Evolutionary conservation across 1,140 invertebrate genomes (phyloP).

Genomic region (Drosophila yakuba): DNA sequence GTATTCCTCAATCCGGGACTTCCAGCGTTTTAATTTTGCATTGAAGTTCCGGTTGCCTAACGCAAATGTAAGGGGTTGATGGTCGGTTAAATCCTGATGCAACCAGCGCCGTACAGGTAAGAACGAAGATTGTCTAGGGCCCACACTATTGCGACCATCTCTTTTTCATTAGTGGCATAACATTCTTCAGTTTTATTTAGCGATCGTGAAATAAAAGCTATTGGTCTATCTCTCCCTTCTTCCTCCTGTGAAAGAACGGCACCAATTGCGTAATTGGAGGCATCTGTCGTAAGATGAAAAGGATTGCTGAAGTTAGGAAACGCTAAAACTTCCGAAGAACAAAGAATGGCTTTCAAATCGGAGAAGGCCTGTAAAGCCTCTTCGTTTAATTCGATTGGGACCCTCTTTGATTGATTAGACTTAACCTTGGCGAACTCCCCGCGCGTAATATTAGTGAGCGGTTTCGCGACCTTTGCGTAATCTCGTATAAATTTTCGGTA

Average conservation of each 20-base stretch:
- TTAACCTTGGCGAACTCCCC: no score
- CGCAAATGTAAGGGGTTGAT: background rate
- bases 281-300: background rate
- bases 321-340: background rate
- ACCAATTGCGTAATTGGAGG: background rate
- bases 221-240: background rate
- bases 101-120: slow-evolving; percentile 2
- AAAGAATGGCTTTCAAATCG: background rate
- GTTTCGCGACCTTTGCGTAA: no score
- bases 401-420: background rate
- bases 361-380: background rate
- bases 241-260: background rate
- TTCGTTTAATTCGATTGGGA: background rate
- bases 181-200: background rate
- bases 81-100: background rate
- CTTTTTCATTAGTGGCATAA: background rate
- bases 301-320: background rate
- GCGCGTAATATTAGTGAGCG: no score
- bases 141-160: background rate
- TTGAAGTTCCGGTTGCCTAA: no score
- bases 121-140: background rate
- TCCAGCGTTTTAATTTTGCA: no score
- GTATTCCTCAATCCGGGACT: no score
- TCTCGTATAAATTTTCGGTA: no score
- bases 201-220: background rate